Conservation (phyloP, 2,888 invertebrate genomes). For the Cephus sareptanus region DNA sequence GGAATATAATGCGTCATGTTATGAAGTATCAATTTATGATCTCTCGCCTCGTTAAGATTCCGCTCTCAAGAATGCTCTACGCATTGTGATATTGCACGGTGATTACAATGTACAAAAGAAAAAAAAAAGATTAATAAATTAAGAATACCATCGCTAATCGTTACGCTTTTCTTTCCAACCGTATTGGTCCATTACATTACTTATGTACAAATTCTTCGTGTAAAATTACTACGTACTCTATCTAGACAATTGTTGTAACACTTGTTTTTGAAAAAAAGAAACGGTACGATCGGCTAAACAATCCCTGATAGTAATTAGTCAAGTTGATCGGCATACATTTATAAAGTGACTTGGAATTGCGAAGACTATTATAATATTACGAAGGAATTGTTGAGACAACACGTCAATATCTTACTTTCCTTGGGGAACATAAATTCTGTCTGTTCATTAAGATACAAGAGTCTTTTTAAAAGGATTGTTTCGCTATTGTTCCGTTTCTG, state of each 20-base stretch:
- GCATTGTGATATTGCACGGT: slow-evolving; percentile 32
- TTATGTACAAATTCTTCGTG: slow-evolving; percentile 42
- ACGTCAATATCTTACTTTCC: not conserved
- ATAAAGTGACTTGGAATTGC: not conserved
- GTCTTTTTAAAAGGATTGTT: not conserved
- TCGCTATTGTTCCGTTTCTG: not conserved
- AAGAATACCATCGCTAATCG: slow-evolving; percentile 28
- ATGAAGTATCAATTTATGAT: not conserved
- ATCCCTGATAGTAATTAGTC: not conserved
- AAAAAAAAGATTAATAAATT: slow-evolving; percentile 31
- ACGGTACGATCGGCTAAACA: not conserved
- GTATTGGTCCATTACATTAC: slow-evolving; percentile 35
- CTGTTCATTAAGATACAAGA: not conserved
- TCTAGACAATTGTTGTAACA: not conserved
- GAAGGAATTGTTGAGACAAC: not conserved
- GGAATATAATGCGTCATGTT: not conserved
- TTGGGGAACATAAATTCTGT: not conserved
- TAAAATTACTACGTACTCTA: slow-evolving; percentile 25
- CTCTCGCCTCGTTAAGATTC: not conserved
- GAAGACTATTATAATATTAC: not conserved
- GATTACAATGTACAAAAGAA: slow-evolving; percentile 34
- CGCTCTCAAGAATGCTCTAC: not conserved
- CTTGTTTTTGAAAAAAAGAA: not conserved
- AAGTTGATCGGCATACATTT: not conserved
- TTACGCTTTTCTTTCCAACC: slow-evolving; percentile 7